These are phyloP conservation scores for Dipodomys stephensi DNA, from an alignment of 2,113 vertebrate genomes.

Conservation along the genomic window DNA sequence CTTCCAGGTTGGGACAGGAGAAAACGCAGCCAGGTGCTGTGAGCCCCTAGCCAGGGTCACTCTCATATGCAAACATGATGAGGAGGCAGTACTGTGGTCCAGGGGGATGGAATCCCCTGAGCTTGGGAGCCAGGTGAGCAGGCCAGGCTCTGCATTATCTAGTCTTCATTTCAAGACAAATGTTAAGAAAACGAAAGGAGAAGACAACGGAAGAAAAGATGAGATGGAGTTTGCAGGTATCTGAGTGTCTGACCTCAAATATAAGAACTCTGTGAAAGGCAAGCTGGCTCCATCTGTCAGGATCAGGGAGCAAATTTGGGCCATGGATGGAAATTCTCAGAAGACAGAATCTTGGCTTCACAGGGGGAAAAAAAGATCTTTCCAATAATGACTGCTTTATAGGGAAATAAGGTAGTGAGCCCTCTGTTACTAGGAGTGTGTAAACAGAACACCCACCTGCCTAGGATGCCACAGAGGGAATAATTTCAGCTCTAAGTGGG, in stretches of 20 bases:
- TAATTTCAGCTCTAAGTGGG: conserved; percentile 34
- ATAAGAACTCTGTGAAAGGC: not conserved
- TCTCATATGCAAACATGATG: not conserved
- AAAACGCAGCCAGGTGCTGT: conserved; percentile 3
- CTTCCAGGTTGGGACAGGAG: not conserved
- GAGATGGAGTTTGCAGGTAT: fast-evolving
- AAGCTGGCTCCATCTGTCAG: not conserved
- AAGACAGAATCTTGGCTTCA: not conserved
- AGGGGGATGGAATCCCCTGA: not conserved
- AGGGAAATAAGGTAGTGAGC: conserved; percentile 69
- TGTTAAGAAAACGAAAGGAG: not conserved
- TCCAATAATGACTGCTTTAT: conserved; percentile 59
- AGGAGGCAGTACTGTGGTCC: too few relatives aligned
- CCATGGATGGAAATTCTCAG: not conserved
- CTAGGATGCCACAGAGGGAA: not conserved
- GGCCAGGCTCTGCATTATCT: not conserved
- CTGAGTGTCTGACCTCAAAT: not conserved
- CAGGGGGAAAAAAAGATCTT: not conserved
- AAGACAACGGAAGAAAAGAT: not conserved
- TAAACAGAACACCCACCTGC: conserved; percentile 71
- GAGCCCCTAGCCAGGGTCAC: not conserved
- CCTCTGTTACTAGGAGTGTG: conserved; percentile 52
- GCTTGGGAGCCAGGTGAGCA: not conserved
- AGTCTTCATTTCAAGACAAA: not conserved
- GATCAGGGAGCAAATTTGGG: not conserved